Percentiles rank a stretch among this genome's conserved stretches.
Conservation (phyloP, 2,113 vertebrate genomes). For the Corythornis madagascariensis region DNA sequence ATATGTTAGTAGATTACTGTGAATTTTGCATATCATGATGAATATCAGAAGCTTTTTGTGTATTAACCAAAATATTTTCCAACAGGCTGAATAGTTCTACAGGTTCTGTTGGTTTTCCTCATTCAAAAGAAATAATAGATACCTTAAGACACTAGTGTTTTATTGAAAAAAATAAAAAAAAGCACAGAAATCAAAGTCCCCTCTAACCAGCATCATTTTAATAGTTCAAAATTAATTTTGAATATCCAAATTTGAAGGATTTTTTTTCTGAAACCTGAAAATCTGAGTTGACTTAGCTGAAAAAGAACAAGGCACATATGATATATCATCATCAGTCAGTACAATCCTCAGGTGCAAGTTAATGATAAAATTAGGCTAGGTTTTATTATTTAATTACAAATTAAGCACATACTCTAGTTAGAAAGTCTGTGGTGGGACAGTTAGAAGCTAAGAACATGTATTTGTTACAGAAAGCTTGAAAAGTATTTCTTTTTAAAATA, state of each 20-base stretch:
- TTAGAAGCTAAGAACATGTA: neutral
- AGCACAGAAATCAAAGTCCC: rapidly evolving
- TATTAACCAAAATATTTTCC: neutral
- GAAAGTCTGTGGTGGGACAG: neutral
- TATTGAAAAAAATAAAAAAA: neutral
- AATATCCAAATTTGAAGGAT: neutral
- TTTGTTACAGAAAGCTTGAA: neutral
- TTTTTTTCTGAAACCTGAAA: neutral
- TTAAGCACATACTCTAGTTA: neutral
- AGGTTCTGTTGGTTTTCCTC: neutral
- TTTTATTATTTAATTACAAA: neutral
- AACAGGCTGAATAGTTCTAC: neutral
- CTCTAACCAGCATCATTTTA: neutral
- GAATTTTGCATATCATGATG: neutral
- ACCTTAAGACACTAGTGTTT: neutral
- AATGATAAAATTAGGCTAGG: neutral
- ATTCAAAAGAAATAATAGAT: neutral
- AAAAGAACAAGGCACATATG: neutral
- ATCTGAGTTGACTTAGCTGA: neutral
- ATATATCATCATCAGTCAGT: neutral
- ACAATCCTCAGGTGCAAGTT: neutral
- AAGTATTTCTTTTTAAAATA: neutral
- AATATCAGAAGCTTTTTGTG: neutral
- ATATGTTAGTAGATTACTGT: neutral
- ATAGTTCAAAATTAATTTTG: neutral